Evolutionary conservation across 2,113 vertebrate genomes (phyloP), one percentile per base, ranked within the genome.

Genomic region (Zosterops hypoxanthus): DNA sequence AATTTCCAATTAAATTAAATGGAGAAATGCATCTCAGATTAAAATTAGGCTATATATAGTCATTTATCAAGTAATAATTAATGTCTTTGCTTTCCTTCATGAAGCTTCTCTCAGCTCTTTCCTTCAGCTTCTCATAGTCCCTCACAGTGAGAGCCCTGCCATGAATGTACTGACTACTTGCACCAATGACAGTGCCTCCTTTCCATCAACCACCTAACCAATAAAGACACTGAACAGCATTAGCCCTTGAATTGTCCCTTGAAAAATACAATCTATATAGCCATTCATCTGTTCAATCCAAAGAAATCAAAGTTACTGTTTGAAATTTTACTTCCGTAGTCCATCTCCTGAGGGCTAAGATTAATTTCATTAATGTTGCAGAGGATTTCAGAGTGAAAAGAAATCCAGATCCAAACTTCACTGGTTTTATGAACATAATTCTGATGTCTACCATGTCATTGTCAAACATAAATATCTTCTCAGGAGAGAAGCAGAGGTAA

Each of bases 121-220:
- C 13, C 34, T 80, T 33, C 36, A 77, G 41, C 36, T 80, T 60
- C 36, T 42, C 20, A 33, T 46, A 33, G 28, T 53, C 22, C 7
- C 36, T 73, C 19, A 18, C 46, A 90, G 53, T 19, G 31, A 68
- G 12, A 72, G 11, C 17, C 9, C 28, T 61, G 52, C 34, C 26
- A 39, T 79, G 26, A 50, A 8, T 15, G 12, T 26, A 36, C 22
- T 41, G 50, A 61, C 5, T 61, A 17, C 24, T 77, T 1, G 0
- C 22, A 29, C 24, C 24, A n/a, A 6, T 1, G 3, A 19, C 7
- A 28, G 9, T 82, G 7, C 1, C 52, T 87, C 29, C 31, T 25
- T 80, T n/a, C 36, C 14, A 26, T 3, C 0, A 0, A 6, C 17
- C 3, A 2, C 39, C 29, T n/a, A 36, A 61, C 3, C 20, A 11